Base-by-base conservation (phyloP, 2,888 invertebrate species). In the Patella depressa region DNA sequence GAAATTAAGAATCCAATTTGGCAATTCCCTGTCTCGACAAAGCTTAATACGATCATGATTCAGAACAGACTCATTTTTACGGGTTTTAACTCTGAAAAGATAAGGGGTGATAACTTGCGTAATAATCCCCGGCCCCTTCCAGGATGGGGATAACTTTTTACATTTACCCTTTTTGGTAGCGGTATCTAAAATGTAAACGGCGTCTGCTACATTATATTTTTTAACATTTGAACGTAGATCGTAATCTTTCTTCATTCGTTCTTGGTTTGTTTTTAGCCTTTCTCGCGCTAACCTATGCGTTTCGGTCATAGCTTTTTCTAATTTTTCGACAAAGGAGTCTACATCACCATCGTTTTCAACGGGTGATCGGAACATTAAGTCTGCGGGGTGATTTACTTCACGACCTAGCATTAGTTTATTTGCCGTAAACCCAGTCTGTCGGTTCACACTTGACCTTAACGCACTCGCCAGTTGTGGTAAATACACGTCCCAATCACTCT, bases 321-420 rank as follows among this genome's bases (percentile, higher is more conserved):
- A n/a, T n/a, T 15, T 29, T 19, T n/a, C 19, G 29, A 71, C 29
- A 71, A 71, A 15, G n/a, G 19, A 19, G 19, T 19, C 24, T 29
- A 29, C 29, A 29, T 29, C 29, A 2, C 29, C 29, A 29, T 29
- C 29, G 29, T 29, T 29, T 29, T 29, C 29, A 29, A 29, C 29
- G 29, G 29, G 29, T 29, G 29, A 29, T 2, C 29, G 29, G 29
- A 29, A 29, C 29, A 29, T 29, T 29, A 29, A 29, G 29, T 29
- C 29, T 29, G 29, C 29, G 29, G 29, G 29, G 29, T 29, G 29
- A 29, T 29, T 29, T 29, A 29, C 77, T 59, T 82, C 80, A 11
- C 79, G 54, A 1, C 80, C 81, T 15, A 82, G 72, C 81, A 82
- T 79, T 19, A 81, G n/a, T 14, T 45, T 70, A 65, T 82, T 82